phyloP scores from a whole-genome alignment of 2,797 vertebrate species.

The Cheirogaleus major region DNA sequence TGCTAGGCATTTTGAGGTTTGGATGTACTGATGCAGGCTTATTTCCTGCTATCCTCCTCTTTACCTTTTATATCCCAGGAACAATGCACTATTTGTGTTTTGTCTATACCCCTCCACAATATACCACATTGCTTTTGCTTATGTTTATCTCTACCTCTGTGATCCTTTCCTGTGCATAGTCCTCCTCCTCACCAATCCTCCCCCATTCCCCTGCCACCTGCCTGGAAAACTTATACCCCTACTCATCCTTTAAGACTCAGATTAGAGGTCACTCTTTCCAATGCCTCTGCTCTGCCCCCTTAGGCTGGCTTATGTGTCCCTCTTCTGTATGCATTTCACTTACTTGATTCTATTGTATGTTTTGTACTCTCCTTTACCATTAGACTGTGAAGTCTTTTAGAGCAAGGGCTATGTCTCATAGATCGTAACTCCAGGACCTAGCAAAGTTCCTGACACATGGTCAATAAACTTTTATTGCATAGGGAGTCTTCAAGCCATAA shows the following conservation, averaged over 20 bases:
- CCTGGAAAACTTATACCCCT: neutral
- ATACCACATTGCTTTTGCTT: neutral
- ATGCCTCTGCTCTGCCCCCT: neutral
- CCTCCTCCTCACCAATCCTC: neutral
- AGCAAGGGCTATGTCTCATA: slow-evolving; percentile 51
- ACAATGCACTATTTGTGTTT: neutral
- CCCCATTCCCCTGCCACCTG: too few relatives aligned
- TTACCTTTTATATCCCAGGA: neutral
- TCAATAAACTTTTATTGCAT: slow-evolving; percentile 77
- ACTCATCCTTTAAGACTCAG: neutral
- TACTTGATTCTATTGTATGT: neutral
- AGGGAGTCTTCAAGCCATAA: slow-evolving; percentile 75
- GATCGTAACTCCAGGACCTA: slow-evolving; percentile 68
- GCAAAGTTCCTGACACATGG: slow-evolving; percentile 74
- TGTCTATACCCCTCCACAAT: neutral
- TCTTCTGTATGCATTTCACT: neutral
- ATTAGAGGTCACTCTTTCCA: neutral
- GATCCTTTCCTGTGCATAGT: neutral
- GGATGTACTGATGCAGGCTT: neutral
- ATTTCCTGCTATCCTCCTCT: neutral
- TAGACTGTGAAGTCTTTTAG: slow-evolving; percentile 62
- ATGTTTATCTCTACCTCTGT: neutral
- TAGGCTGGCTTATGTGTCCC: neutral
- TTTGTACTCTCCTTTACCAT: slow-evolving; percentile 53
- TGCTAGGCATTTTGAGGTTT: neutral